Conservation (phyloP, 2,797 vertebrate species). For the Erpetoichthys calabaricus region DNA sequence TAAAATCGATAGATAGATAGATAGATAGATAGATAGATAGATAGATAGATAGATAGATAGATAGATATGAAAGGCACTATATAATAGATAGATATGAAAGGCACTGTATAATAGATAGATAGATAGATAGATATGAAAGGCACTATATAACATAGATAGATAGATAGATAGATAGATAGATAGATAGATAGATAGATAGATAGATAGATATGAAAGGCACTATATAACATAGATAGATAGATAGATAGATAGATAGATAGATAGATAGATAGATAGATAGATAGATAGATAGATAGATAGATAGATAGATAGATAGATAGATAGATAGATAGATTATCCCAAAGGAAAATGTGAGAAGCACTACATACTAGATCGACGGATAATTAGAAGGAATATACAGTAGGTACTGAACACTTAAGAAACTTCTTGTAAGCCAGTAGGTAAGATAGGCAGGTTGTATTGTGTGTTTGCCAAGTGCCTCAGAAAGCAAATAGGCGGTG, state of each 20-base stretch:
- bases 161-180: conserved; percentile 7
- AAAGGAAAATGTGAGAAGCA: too few relatives aligned
- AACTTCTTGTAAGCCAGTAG: too few relatives aligned
- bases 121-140: conserved; percentile 16
- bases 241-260: conserved; percentile 10
- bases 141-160: too few relatives aligned
- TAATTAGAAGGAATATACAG: too few relatives aligned
- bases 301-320: conserved; percentile 7
- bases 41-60: conserved; percentile 5
- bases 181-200: conserved; percentile 5
- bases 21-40: conserved; percentile 1
- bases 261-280: conserved; percentile 12
- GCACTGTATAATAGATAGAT: conserved; percentile 11
- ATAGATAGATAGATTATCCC: too few relatives aligned
- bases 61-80: too few relatives aligned
- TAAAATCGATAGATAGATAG: conserved; percentile 8
- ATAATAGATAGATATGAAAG: conserved; percentile 15
- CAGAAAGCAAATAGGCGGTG: too few relatives aligned
- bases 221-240: conserved; percentile 7
- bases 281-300: conserved; percentile 13
- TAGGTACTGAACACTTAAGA: too few relatives aligned
- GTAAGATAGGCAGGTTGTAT: too few relatives aligned
- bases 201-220: not conserved
- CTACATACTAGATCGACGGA: too few relatives aligned
- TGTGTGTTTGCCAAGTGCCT: too few relatives aligned